A percentile compares a stretch with the other conserved stretches of the same genome.
phyloP scores from a whole-genome alignment of 1,140 invertebrate species.

The Sycobia sp. region DNA sequence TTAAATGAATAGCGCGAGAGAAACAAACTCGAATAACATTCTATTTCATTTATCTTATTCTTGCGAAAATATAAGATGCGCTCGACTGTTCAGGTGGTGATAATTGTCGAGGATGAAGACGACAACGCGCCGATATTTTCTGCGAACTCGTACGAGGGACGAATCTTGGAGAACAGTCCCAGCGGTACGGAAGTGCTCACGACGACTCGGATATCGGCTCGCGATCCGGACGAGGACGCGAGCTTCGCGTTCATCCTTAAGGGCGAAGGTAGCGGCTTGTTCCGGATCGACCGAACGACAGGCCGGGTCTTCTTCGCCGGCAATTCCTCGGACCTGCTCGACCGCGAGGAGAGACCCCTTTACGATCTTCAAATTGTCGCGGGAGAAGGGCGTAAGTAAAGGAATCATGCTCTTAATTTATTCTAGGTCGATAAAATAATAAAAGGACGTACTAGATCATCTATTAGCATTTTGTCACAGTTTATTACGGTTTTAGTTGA shows the following conservation, averaged over 20 bases:
- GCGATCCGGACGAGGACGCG: constrained; percentile 77
- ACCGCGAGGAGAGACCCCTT: constrained; percentile 73
- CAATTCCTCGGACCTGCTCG: constrained; percentile 61
- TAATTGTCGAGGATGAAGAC: constrained; percentile 87
- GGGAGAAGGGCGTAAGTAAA: constrained; percentile 66
- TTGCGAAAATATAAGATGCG: neutral
- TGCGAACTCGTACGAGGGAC: constrained; percentile 73
- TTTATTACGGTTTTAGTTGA: too few species aligned
- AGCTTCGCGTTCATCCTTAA: constrained; percentile 79
- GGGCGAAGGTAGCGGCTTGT: constrained; percentile 77
- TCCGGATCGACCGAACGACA: constrained; percentile 73
- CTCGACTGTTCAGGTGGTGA: constrained; percentile 64
- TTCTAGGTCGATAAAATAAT: too few species aligned
- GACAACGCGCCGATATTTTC: constrained; percentile 88
- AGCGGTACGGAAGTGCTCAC: constrained; percentile 74
- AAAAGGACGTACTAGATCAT: too few species aligned
- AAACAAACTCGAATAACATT: too few species aligned
- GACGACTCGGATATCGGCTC: constrained; percentile 69
- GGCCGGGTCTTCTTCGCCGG: constrained; percentile 70
- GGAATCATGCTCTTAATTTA: neutral
- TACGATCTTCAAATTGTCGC: constrained; percentile 77
- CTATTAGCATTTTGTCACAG: too few species aligned
- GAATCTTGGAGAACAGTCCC: constrained; percentile 78
- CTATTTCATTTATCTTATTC: too few species aligned
- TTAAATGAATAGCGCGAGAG: too few species aligned